phyloP scores from a whole-genome alignment of 2,113 vertebrate species.

The Syngnathus floridae region DNA sequence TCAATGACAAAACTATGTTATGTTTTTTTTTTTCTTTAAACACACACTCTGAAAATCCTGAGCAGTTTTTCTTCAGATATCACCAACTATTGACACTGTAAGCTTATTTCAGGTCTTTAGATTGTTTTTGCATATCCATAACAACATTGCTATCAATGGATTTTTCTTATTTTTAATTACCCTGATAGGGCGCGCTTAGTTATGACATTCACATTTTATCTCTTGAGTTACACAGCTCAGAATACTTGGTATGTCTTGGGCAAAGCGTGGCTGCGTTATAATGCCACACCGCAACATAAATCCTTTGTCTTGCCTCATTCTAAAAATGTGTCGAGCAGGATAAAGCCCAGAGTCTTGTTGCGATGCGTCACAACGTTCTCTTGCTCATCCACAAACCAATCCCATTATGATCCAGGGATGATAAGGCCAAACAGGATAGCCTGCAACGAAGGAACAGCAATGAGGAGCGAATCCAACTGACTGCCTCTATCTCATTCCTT shows the following conservation, averaged over 20 bases:
- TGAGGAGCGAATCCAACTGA: conserved; percentile 42
- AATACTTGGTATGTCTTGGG: conserved; percentile 30
- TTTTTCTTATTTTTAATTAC: background rate
- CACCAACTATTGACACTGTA: background rate
- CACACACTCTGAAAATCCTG: background rate
- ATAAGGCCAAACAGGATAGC: conserved; percentile 46
- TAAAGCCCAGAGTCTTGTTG: conserved; percentile 49
- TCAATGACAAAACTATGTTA: no score
- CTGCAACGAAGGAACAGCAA: conserved; percentile 36
- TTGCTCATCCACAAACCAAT: conserved; percentile 55
- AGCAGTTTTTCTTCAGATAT: background rate
- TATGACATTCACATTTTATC: background rate
- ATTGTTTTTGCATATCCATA: background rate
- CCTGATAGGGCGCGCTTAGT: background rate
- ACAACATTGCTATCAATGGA: background rate
- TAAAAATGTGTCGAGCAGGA: conserved; percentile 48
- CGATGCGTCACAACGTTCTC: conserved; percentile 43
- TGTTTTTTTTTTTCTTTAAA: no score
- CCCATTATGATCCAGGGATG: conserved; percentile 62
- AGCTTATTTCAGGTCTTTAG: background rate
- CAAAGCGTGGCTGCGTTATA: conserved; percentile 58
- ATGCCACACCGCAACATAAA: conserved; percentile 56
- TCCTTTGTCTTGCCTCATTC: conserved; percentile 58
- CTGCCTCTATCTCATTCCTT: conserved; percentile 47
- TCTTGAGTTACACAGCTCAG: background rate